Conservation (phyloP, 2,888 invertebrate species). For the Cenopis cana region DNA sequence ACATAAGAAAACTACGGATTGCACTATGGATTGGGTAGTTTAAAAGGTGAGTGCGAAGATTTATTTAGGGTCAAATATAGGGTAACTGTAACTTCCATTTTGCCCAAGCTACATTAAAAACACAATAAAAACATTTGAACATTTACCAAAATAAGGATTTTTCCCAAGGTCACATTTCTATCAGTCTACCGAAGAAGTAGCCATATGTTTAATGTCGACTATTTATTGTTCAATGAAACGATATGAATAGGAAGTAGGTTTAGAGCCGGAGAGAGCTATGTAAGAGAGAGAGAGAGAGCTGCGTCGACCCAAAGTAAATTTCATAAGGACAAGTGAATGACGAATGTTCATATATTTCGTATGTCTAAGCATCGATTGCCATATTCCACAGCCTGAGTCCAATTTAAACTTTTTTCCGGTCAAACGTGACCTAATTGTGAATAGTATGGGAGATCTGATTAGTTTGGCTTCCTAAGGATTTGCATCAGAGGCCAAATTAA, state of each 20-base stretch:
- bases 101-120: too few species aligned
- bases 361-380: not conserved
- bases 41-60: not conserved
- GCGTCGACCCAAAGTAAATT: not conserved
- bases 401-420: slow-evolving; percentile 14
- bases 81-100: too few species aligned
- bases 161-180: too few species aligned
- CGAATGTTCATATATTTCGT: not conserved
- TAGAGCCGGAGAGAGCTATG: not conserved
- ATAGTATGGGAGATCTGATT: not conserved
- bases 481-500: not conserved
- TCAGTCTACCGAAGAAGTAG: too few species aligned
- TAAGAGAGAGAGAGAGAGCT: not conserved
- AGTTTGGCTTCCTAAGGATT: not conserved
- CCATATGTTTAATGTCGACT: too few species aligned
- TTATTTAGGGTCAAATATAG: not conserved
- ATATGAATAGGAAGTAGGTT: too few species aligned
- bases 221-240: too few species aligned
- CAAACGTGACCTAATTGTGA: slow-evolving; percentile 15
- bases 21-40: too few species aligned
- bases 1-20: too few species aligned
- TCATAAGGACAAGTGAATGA: not conserved
- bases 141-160: too few species aligned
- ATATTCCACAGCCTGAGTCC: slow-evolving; percentile 9
- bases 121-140: too few species aligned